Percentiles rank a stretch among this genome's conserved stretches.
Evolutionary conservation across 2,888 invertebrate genomes (phyloP).

Genomic region (Drosophila colorata): DNA sequence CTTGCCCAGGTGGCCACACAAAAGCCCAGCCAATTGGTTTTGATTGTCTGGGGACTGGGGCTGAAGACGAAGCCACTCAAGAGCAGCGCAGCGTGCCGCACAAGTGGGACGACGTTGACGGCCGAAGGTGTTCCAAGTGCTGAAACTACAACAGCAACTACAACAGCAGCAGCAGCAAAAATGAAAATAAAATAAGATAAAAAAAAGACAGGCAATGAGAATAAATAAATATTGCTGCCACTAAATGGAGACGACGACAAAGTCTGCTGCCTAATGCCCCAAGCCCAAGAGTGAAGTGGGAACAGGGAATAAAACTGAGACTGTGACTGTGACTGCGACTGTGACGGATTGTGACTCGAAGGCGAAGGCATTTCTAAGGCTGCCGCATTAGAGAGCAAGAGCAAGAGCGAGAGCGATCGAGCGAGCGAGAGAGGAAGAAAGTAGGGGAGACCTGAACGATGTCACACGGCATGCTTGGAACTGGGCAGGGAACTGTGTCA

Average conservation of each 20-base stretch:
- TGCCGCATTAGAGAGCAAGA: conserved; percentile 56
- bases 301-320: conserved; percentile 23
- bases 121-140: conserved; percentile 41
- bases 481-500: conserved; percentile 65
- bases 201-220: background rate
- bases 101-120: conserved; percentile 41
- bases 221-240: conserved; percentile 64
- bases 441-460: conserved; percentile 19
- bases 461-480: conserved; percentile 20
- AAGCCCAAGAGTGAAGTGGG: conserved; percentile 10
- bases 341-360: conserved; percentile 44
- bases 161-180: background rate
- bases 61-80: conserved; percentile 62
- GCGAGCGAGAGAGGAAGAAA: background rate
- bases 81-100: conserved; percentile 38
- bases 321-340: conserved; percentile 24
- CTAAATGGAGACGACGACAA: conserved; percentile 30
- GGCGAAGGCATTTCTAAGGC: conserved; percentile 64
- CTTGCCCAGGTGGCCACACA: conserved; percentile 56
- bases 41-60: conserved; percentile 17
- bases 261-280: conserved; percentile 36
- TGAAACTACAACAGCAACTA: conserved; percentile 17
- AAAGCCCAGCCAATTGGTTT: conserved; percentile 29
- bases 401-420: background rate
- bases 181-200: too few relatives aligned